Conservation (phyloP, 2,888 invertebrate species). For the Neria commutata region DNA sequence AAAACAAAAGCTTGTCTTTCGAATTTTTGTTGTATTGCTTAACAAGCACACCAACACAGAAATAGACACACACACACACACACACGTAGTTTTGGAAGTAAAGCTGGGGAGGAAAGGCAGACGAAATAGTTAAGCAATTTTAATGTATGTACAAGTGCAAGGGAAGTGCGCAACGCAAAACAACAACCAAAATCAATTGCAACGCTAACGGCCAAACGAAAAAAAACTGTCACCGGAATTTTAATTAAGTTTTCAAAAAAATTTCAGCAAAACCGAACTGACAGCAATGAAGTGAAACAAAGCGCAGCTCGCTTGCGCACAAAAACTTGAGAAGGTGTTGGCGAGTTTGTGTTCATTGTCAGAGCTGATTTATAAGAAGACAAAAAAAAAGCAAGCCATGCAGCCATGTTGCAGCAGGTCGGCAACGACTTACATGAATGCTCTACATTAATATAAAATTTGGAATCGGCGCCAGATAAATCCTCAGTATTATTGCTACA, state of each 20-base stretch:
- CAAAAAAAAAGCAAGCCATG: too few species aligned
- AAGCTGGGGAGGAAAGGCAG: constrained; percentile 4
- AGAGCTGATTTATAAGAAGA: too few species aligned
- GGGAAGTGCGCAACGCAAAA: constrained; percentile 17
- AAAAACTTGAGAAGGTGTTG: background rate
- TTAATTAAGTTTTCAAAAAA: too few species aligned
- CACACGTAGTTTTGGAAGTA: background rate
- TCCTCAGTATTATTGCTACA: background rate
- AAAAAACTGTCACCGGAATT: constrained; percentile 20
- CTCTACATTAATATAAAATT: background rate
- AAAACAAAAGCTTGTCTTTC: constrained; percentile 5
- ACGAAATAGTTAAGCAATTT: constrained; percentile 8
- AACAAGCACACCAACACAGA: background rate
- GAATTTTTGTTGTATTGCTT: too few species aligned
- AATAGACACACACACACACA: constrained; percentile 9
- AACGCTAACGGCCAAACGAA: too few species aligned
- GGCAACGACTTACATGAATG: background rate
- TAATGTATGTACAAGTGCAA: constrained; percentile 2
- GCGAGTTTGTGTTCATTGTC: too few species aligned
- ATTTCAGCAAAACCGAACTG: too few species aligned
- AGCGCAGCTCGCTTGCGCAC: constrained; percentile 3
- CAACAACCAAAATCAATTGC: background rate
- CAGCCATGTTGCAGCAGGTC: background rate
- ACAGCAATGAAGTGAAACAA: background rate
- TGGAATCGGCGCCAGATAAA: background rate